Conservation (phyloP, 1,140 invertebrate species). For the Ceratosolen solmsi region DNA sequence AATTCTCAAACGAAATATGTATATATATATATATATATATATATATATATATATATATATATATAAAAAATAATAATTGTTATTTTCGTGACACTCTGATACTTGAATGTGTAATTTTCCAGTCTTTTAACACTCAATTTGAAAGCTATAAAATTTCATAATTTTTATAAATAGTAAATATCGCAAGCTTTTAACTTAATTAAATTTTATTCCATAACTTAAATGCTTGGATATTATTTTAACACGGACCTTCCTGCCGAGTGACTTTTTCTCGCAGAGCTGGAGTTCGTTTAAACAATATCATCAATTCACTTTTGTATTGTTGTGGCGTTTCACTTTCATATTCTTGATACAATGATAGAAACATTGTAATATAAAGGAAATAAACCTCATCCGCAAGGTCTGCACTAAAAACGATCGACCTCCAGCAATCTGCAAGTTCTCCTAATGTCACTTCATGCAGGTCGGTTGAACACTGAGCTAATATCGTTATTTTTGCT, state of each 20-base stretch:
- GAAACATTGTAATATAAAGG: conserved; percentile 60
- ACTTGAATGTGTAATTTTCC: no score
- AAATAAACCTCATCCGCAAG: neutral
- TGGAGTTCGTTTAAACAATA: conserved; percentile 62
- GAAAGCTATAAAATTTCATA: no score
- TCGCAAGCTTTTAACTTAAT: no score
- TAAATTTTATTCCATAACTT: no score
- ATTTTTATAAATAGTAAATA: no score
- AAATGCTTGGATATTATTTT: neutral
- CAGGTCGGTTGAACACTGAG: conserved; percentile 48
- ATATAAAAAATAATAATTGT: no score
- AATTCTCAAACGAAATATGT: no score
- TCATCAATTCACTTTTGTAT: conserved; percentile 64
- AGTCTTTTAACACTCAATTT: no score
- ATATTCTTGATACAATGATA: conserved; percentile 69
- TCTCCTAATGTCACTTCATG: conserved; percentile 34
- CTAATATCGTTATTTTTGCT: conserved; percentile 59
- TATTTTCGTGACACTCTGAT: no score
- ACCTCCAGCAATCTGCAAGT: neutral
- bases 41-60: no score
- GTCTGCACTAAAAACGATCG: neutral
- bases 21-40: no score
- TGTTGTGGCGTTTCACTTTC: conserved; percentile 59
- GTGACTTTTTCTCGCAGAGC: conserved; percentile 45
- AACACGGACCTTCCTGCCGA: conserved; percentile 50